Evolutionary conservation across 2,888 invertebrate species (phyloP).

Genomic region (Drosophila diplacantha): DNA sequence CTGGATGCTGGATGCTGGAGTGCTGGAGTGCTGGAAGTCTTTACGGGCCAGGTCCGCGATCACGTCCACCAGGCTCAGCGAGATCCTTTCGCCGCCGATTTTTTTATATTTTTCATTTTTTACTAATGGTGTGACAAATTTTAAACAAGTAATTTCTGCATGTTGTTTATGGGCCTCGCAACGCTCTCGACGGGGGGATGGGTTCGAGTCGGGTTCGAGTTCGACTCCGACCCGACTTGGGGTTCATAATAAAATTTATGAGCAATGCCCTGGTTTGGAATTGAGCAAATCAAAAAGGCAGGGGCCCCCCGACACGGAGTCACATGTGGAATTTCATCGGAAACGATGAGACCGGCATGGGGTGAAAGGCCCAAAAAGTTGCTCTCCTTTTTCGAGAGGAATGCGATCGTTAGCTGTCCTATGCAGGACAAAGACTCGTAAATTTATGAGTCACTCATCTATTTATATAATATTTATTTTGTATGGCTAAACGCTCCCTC

Average conservation of each 20-base stretch:
- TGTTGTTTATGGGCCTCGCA: slow-evolving; percentile 72
- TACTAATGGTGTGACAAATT: slow-evolving; percentile 76
- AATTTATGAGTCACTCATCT: background rate
- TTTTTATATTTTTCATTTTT: slow-evolving; percentile 40
- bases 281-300: slow-evolving; percentile 30
- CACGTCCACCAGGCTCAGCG: slow-evolving; percentile 48
- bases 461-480: background rate
- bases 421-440: background rate
- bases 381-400: slow-evolving; percentile 35
- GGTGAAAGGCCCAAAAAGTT: slow-evolving; percentile 23
- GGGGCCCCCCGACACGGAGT: slow-evolving; percentile 13
- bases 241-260: slow-evolving; percentile 73
- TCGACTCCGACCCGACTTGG: slow-evolving; percentile 11
- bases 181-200: slow-evolving; percentile 58
- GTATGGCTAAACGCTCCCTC: background rate
- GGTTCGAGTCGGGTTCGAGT: slow-evolving; percentile 48
- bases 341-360: slow-evolving; percentile 15
- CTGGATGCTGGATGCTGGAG: slow-evolving; percentile 4
- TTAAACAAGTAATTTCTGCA: slow-evolving; percentile 73
- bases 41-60: slow-evolving; percentile 16
- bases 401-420: slow-evolving; percentile 19
- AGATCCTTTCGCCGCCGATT: slow-evolving; percentile 70
- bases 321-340: slow-evolving; percentile 40
- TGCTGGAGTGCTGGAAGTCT: slow-evolving; percentile 15
- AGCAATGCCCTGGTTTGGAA: slow-evolving; percentile 55